Evolutionary conservation across 2,113 vertebrate species (phyloP).

Genomic region (Leptocoma aspasia): DNA sequence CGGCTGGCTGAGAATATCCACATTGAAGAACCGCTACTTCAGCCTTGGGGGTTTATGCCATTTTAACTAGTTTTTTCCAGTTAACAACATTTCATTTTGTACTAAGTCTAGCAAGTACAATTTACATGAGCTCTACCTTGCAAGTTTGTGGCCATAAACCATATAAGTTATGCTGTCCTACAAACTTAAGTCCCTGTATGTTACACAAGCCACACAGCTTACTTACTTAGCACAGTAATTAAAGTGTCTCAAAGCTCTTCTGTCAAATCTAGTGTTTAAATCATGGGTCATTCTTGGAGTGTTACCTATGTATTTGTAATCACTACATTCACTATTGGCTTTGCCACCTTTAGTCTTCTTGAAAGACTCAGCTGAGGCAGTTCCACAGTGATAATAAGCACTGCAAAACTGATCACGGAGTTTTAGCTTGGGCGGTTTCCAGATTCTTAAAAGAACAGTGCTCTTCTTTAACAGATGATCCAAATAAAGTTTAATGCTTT

Average conservation of each 20-base stretch:
- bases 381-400: neutral
- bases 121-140: neutral
- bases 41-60: neutral
- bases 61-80: neutral
- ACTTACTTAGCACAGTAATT: neutral
- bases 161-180: neutral
- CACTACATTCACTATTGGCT: neutral
- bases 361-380: neutral
- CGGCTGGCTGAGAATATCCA: too few relatives aligned
- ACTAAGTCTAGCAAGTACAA: neutral
- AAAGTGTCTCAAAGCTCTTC: neutral
- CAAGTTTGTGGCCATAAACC: neutral
- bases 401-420: neutral
- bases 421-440: neutral
- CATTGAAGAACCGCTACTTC: neutral
- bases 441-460: neutral
- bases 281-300: neutral
- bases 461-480: neutral
- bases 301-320: neutral
- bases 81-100: neutral
- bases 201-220: neutral
- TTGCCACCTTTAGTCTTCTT: neutral
- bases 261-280: neutral
- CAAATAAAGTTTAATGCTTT: neutral
- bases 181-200: neutral